Evolutionary conservation across 1,140 invertebrate species (phyloP).

Genomic region (Drosophila ohnishii): DNA sequence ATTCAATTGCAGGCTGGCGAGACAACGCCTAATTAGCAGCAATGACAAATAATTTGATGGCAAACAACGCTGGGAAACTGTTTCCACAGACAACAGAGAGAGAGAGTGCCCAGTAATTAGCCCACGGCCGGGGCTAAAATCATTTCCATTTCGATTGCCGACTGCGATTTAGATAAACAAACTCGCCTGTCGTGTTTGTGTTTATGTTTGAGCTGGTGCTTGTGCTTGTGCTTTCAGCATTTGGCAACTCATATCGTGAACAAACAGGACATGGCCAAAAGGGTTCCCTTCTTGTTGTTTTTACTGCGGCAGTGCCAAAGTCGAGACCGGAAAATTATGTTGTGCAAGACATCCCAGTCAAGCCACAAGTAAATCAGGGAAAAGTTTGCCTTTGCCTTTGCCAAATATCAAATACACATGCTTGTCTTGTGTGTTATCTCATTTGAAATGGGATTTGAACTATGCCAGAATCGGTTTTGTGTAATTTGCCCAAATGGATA

Average conservation of each 20-base stretch:
- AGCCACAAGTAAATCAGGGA: conserved; percentile 39
- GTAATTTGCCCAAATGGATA: conserved; percentile 33
- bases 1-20: conserved; percentile 32
- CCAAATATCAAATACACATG: conserved; percentile 37
- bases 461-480: conserved; percentile 33
- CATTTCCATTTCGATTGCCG: conserved; percentile 32
- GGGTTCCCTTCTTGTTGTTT: conserved; percentile 24
- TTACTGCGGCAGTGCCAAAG: conserved; percentile 20
- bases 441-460: conserved; percentile 43
- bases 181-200: conserved; percentile 2
- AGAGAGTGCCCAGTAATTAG: conserved; percentile 50
- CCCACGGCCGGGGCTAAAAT: conserved; percentile 27
- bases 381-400: conserved; percentile 28
- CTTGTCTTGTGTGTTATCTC: conserved; percentile 26
- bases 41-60: conserved; percentile 54
- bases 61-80: conserved; percentile 4
- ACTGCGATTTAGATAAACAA: conserved; percentile 36
- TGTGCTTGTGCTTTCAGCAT: conserved; percentile 10
- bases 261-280: conserved; percentile 27
- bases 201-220: neutral
- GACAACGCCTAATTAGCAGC: conserved; percentile 54
- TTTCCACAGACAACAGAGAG: conserved; percentile 5
- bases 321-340: conserved; percentile 32
- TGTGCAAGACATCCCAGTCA: conserved; percentile 19
- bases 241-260: conserved; percentile 21